A percentile compares a stretch with the other conserved stretches of the same genome.
Conservation (phyloP, 2,888 invertebrate genomes). For the Terebella lapidaria region DNA sequence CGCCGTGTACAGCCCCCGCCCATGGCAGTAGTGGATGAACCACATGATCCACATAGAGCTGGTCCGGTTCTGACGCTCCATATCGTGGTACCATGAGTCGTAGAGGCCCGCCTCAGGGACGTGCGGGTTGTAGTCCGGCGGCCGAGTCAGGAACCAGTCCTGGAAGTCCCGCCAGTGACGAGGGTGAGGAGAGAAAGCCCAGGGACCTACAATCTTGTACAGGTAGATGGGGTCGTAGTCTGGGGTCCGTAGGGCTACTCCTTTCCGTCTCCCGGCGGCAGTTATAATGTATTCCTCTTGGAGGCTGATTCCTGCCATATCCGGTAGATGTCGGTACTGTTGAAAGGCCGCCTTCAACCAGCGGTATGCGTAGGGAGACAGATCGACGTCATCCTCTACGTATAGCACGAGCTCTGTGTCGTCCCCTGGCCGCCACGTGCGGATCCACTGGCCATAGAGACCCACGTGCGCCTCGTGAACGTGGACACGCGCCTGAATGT, state of each 20-base stretch:
- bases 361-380: constrained; percentile 13
- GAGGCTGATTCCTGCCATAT: constrained; percentile 11
- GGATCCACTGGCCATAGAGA: constrained; percentile 21
- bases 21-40: constrained; percentile 16
- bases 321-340: not conserved
- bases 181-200: constrained; percentile 18
- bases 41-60: constrained; percentile 22
- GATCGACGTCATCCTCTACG: constrained; percentile 20
- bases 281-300: constrained; percentile 16
- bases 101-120: constrained; percentile 4
- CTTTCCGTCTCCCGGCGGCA: constrained; percentile 3
- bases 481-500: constrained; percentile 8
- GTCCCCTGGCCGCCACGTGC: constrained; percentile 14
- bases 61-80: not conserved
- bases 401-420: constrained; percentile 13
- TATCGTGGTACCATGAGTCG: constrained; percentile 13
- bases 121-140: constrained; percentile 10
- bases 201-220: constrained; percentile 16
- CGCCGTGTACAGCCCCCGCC: not conserved
- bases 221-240: constrained; percentile 3
- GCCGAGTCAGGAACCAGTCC: constrained; percentile 5
- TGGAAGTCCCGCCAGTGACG: constrained; percentile 12
- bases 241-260: not conserved
- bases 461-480: constrained; percentile 18
- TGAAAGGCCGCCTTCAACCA: constrained; percentile 11